Evolutionary conservation across 2,888 invertebrate genomes (phyloP).

Genomic region (Argyresthia albistria): DNA sequence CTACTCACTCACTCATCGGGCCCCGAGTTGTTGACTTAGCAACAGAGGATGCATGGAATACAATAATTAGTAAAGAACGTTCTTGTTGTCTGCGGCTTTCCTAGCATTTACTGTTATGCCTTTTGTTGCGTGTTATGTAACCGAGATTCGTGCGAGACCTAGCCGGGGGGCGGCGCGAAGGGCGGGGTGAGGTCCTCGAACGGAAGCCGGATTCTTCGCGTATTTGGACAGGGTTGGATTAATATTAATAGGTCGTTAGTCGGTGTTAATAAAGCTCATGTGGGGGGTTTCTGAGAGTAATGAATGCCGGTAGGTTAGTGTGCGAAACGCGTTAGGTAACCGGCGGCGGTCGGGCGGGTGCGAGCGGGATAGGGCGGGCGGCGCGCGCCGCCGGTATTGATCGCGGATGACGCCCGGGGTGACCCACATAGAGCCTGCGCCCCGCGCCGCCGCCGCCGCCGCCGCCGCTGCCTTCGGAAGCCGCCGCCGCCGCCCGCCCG

Average conservation of each 20-base stretch:
- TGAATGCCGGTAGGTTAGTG: constrained; percentile 56
- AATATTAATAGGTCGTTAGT: background rate
- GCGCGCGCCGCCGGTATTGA: constrained; percentile 68
- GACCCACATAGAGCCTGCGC: constrained; percentile 65
- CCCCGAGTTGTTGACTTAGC: background rate
- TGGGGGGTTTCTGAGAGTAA: constrained; percentile 32
- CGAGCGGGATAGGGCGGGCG: constrained; percentile 40
- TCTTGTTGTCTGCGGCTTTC: background rate
- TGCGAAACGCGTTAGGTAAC: constrained; percentile 64
- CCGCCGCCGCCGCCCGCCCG: constrained; percentile 20
- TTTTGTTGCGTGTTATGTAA: constrained; percentile 35
- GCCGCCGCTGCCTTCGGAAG: constrained; percentile 28
- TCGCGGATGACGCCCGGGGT: constrained; percentile 71
- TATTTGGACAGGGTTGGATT: background rate
- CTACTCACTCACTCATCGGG: constrained; percentile 20
- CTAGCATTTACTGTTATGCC: constrained; percentile 19
- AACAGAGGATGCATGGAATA: too few relatives aligned
- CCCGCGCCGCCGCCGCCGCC: constrained; percentile 29
- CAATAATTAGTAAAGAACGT: background rate
- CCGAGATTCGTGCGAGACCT: background rate
- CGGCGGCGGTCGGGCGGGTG: constrained; percentile 30
- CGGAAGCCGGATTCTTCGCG: too few relatives aligned
- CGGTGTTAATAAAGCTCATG: constrained; percentile 21
- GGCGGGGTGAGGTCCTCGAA: too few relatives aligned
- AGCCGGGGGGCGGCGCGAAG: too few relatives aligned